Evolutionary conservation across 2,797 vertebrate species (phyloP), one percentile per base, ranked within the genome.

Genomic region (Knipowitschia caucasica): DNA sequence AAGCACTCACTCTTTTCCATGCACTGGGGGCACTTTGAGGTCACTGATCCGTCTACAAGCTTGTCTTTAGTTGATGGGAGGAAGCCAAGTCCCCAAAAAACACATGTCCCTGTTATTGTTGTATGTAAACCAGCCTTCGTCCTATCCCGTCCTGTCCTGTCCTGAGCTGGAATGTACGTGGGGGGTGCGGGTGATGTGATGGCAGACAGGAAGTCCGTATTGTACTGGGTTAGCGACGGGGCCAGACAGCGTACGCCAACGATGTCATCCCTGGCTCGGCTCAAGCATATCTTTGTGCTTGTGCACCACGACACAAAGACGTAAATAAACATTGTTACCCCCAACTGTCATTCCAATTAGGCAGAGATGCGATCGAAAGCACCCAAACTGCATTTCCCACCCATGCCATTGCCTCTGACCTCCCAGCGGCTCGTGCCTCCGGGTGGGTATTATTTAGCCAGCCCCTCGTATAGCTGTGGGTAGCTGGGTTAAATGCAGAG

Each of bases 341-440:
- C 85, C 77, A 86, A 82, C 91, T 94, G 93, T 94, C 92, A 93
- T 89, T 88, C 85, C 90, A 91, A 92, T 94, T 91, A 92, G 85
- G 81, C 88, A 75, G 50, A 66, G 81, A 64, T 77, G 82, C 82
- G 75, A 85, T 84, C 75, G 79, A 74, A 64, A 40, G 40, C 62
- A 17, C 43, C 73, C 46, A 29, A 25, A 9, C 8, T 68, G 72
- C 75, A 80, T 82, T 89, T 86, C 78, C 70, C 83, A 83, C 84
- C 87, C 75, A 30, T 67, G 73, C 74, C 58, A 77, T 89, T 88
- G 91, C 90, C 88, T 90, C 78, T 81, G 78, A 88, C 77, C 78
- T 81, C 75, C 20, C 25, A 10, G 33, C 8, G 27, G 60, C 86
- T 87, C 83, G 81, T 88, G 89, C 85, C 88, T 43, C 75, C 72